These are phyloP conservation scores for Sthenelais limicola DNA, from an alignment of 2,888 invertebrate genomes.

Conservation along the genomic window DNA sequence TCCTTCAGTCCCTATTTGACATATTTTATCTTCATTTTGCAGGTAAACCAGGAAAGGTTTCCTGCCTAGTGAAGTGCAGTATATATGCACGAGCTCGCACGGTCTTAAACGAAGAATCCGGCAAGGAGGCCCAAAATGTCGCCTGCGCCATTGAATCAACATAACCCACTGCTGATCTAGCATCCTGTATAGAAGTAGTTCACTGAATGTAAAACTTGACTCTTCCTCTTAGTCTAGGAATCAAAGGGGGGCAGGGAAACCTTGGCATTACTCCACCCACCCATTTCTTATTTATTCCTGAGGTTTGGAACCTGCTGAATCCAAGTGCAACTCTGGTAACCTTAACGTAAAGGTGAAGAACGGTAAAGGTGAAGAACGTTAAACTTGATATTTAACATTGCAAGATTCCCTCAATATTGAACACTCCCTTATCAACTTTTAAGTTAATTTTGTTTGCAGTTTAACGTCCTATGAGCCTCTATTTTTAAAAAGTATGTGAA, in stretches of 20 bases:
- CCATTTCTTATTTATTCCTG: no score
- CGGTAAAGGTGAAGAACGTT: no score
- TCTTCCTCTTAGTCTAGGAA: background rate
- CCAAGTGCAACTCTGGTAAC: no score
- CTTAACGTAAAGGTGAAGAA: no score
- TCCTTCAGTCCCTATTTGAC: no score
- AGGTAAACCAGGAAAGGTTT: constrained; percentile 17
- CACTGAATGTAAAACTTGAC: background rate
- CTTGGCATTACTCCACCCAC: background rate
- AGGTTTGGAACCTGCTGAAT: no score
- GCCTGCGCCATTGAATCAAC: background rate
- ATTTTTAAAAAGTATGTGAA: no score
- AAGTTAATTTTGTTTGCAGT: no score
- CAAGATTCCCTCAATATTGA: no score
- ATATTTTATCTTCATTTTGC: constrained; percentile 7
- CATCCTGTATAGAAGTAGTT: background rate
- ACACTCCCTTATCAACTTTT: no score
- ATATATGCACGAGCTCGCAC: constrained; percentile 14
- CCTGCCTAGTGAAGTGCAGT: constrained; percentile 8
- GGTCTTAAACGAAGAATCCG: background rate
- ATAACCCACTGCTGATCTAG: background rate
- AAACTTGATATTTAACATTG: no score
- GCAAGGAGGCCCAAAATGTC: background rate
- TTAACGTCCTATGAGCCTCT: no score
- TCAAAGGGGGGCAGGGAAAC: background rate